These are phyloP conservation scores for Mimas tiliae DNA, from an alignment of 2,888 invertebrate species.

Conservation along the genomic window DNA sequence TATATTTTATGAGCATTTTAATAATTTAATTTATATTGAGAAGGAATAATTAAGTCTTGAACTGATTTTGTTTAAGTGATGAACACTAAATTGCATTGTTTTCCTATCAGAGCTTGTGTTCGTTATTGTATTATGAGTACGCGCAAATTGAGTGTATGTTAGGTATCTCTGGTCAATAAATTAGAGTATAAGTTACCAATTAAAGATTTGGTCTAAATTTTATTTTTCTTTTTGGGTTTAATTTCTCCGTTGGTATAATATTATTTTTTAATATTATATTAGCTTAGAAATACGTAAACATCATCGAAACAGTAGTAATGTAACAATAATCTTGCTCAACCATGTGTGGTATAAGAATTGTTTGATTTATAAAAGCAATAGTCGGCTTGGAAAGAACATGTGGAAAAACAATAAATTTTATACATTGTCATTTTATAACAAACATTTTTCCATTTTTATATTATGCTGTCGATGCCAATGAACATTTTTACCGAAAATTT, in stretches of 20 bases:
- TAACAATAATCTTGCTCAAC: slow-evolving; percentile 72
- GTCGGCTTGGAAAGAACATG: slow-evolving; percentile 38
- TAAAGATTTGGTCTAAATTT: slow-evolving; percentile 31
- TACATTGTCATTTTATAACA: slow-evolving; percentile 65
- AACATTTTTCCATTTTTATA: slow-evolving; percentile 75
- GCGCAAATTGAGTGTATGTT: slow-evolving; percentile 23
- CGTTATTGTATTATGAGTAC: slow-evolving; percentile 31
- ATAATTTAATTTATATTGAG: slow-evolving; percentile 76
- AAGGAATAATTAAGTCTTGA: slow-evolving; percentile 69
- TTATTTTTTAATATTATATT: slow-evolving; percentile 47
- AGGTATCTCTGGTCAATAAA: slow-evolving; percentile 26
- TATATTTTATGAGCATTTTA: slow-evolving; percentile 81
- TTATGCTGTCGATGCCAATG: slow-evolving; percentile 73
- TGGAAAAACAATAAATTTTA: slow-evolving; percentile 63
- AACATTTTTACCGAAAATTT: slow-evolving; percentile 75
- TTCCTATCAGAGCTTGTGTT: slow-evolving; percentile 57
- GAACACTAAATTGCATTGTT: slow-evolving; percentile 56
- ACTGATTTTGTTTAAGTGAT: slow-evolving; percentile 75
- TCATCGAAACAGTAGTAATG: slow-evolving; percentile 57
- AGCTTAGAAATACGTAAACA: slow-evolving; percentile 49
- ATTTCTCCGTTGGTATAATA: slow-evolving; percentile 50
- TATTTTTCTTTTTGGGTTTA: slow-evolving; percentile 26
- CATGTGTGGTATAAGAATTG: slow-evolving; percentile 52
- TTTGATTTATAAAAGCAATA: slow-evolving; percentile 48
- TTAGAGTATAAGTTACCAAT: slow-evolving; percentile 22